A percentile compares a stretch with the other conserved stretches of the same genome.
Conservation (phyloP, 2,113 vertebrate species). For the Eclectus roratus region DNA sequence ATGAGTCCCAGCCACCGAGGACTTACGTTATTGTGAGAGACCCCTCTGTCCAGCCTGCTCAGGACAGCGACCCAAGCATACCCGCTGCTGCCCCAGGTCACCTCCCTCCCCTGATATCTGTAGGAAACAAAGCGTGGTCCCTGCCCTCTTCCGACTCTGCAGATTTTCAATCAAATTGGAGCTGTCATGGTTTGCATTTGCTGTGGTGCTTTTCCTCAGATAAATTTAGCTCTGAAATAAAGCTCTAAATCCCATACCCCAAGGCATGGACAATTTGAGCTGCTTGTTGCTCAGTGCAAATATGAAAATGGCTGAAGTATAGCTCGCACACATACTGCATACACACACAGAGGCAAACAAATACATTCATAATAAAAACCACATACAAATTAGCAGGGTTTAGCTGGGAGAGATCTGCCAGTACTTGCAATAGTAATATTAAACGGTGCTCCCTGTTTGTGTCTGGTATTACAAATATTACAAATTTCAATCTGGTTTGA, state of each 20-base stretch:
- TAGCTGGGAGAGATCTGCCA: not conserved
- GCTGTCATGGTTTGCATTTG: not conserved
- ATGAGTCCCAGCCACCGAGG: not conserved
- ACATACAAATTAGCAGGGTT: not conserved
- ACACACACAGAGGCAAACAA: not conserved
- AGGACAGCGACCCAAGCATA: not conserved
- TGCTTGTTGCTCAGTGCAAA: not conserved
- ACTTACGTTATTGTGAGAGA: conserved; percentile 19
- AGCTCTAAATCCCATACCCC: not conserved
- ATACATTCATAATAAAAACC: not conserved
- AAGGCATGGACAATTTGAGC: not conserved
- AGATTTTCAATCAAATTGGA: conserved; percentile 32
- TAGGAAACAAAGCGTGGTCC: not conserved
- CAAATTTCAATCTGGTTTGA: not conserved
- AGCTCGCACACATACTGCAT: not conserved
- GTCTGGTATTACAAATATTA: not conserved
- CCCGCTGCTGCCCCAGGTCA: not conserved
- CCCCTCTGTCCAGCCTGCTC: not conserved
- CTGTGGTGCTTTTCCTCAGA: not conserved
- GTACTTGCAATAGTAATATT: not conserved
- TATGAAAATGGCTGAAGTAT: not conserved
- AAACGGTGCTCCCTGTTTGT: not conserved
- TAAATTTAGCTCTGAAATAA: conserved; percentile 13
- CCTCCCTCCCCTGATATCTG: not conserved
- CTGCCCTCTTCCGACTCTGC: not conserved